Conservation (phyloP, 2,797 vertebrate species). For the Babyrousa celebensis region DNA sequence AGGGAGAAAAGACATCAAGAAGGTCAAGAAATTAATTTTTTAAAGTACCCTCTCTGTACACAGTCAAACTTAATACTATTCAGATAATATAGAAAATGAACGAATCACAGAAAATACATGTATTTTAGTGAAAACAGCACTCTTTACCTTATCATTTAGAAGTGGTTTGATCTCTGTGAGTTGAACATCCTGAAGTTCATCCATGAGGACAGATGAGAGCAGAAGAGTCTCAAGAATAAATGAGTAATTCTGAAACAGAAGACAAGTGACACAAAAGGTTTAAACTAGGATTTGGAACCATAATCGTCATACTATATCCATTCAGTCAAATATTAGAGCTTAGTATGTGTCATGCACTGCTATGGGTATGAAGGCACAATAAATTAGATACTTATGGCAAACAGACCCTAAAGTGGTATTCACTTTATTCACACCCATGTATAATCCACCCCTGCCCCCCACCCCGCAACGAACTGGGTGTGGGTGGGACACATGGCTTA, state of each 20-base stretch:
- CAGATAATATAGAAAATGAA: slow-evolving; percentile 56
- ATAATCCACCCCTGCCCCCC: not conserved
- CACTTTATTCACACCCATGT: not conserved
- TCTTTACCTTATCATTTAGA: slow-evolving; percentile 96
- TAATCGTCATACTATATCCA: not conserved
- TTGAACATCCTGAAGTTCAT: slow-evolving; percentile 97
- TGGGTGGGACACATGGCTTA: not conserved
- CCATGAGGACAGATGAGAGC: slow-evolving; percentile 91
- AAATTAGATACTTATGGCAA: not conserved
- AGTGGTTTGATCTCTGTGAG: slow-evolving; percentile 98
- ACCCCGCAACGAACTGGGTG: not conserved
- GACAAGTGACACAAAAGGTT: slow-evolving; percentile 13
- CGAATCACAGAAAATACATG: not conserved
- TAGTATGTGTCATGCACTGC: not conserved
- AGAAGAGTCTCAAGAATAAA: slow-evolving; percentile 79
- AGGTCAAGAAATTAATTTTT: slow-evolving; percentile 30
- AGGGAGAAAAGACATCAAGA: slow-evolving; percentile 45
- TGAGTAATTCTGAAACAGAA: slow-evolving; percentile 86
- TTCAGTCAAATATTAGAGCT: not conserved
- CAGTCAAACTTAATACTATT: slow-evolving; percentile 69
- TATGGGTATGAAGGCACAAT: not conserved
- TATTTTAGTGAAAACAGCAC: slow-evolving; percentile 51
- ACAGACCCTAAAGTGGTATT: not conserved
- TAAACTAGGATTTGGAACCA: slow-evolving; percentile 49
- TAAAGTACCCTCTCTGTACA: slow-evolving; percentile 31